A percentile compares a stretch with the other conserved stretches of the same genome.
Conservation (phyloP, 2,113 vertebrate genomes). For the Cryptotis parvus region DNA sequence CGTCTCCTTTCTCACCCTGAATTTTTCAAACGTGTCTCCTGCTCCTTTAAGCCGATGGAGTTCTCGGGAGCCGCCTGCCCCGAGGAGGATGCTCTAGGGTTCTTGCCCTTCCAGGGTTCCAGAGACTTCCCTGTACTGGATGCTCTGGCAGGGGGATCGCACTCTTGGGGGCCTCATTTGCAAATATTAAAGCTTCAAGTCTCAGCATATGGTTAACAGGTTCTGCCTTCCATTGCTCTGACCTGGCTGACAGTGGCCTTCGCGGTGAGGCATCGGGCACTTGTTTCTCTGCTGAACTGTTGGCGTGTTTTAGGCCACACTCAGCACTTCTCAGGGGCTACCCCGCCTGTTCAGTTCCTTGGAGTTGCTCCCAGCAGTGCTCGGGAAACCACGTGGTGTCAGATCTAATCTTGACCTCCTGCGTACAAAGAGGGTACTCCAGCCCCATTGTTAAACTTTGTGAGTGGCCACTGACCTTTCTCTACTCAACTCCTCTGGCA, state of each 20-base stretch:
- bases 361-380: no score
- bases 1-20: background rate
- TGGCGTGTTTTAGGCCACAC: no score
- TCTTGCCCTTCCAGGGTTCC: background rate
- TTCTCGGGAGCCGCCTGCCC: background rate
- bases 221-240: background rate
- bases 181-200: background rate
- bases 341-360: no score
- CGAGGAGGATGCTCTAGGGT: background rate
- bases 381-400: no score
- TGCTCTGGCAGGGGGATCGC: background rate
- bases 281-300: no score
- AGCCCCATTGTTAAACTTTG: background rate
- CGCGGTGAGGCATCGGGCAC: background rate
- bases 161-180: background rate
- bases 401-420: no score
- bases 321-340: no score
- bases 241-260: background rate
- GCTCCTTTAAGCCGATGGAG: conserved; percentile 10
- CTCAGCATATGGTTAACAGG: no score
- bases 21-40: background rate
- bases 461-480: background rate
- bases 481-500: background rate
- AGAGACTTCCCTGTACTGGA: background rate
- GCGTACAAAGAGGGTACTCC: no score